phyloP scores from a whole-genome alignment of 2,797 vertebrate genomes.

The Parambassis ranga region DNA sequence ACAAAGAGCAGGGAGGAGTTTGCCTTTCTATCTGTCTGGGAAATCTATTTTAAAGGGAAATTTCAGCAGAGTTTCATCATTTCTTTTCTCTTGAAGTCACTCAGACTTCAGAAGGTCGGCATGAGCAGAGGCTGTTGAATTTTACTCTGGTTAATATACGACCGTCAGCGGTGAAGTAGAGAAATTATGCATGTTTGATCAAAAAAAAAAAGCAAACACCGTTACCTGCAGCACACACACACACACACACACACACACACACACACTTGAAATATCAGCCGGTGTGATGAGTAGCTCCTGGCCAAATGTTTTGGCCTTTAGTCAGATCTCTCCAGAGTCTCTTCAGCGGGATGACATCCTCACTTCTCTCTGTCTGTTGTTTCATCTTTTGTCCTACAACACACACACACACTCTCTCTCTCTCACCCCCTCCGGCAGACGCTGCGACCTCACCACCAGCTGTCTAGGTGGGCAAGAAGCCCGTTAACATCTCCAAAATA shows the following conservation, averaged over 20 bases:
- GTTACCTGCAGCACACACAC: constrained; percentile 47
- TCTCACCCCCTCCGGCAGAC: not conserved
- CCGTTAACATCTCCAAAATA: constrained; percentile 27
- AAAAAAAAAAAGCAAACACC: constrained; percentile 25
- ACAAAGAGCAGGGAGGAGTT: not conserved
- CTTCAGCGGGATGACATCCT: constrained; percentile 4
- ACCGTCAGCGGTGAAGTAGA: constrained; percentile 56
- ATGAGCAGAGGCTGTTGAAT: constrained; percentile 68
- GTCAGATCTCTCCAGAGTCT: not conserved
- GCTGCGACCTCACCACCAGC: constrained; percentile 22
- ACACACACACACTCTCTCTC: too few species aligned
- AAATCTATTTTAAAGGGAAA: constrained; percentile 53
- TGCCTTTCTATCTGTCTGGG: constrained; percentile 41
- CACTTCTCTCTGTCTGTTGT: not conserved
- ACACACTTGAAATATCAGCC: not conserved
- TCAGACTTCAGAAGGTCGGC: constrained; percentile 47
- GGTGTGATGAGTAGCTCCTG: constrained; percentile 52
- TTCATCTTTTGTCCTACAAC: not conserved
- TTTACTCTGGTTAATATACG: constrained; percentile 61
- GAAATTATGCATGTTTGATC: constrained; percentile 75
- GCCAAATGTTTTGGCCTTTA: constrained; percentile 35
- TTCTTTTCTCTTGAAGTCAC: constrained; percentile 34
- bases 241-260: constrained; percentile 14
- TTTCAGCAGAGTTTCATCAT: constrained; percentile 71
- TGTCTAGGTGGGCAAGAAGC: not conserved